These are phyloP conservation scores for Lagodon rhomboides DNA, from an alignment of 2,797 vertebrate species.

Conservation along the genomic window DNA sequence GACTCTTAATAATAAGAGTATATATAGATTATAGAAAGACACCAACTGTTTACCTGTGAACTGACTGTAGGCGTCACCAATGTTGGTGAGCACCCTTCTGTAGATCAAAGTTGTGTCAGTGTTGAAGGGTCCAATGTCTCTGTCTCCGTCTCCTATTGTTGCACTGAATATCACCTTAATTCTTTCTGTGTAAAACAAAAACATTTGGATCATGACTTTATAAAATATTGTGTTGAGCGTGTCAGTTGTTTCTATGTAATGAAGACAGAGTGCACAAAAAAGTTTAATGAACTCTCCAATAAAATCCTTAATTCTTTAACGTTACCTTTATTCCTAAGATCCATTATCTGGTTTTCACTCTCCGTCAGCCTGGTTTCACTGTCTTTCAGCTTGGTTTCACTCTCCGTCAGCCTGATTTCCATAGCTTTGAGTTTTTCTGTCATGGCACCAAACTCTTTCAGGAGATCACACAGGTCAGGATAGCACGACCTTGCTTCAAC, in stretches of 20 bases:
- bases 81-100: background rate
- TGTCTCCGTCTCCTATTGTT: background rate
- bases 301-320: too few relatives aligned
- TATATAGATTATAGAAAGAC: too few relatives aligned
- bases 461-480: background rate
- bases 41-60: background rate
- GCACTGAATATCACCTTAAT: background rate
- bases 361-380: background rate
- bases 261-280: too few relatives aligned
- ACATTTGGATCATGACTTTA: background rate
- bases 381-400: background rate
- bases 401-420: background rate
- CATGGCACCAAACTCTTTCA: background rate
- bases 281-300: too few relatives aligned
- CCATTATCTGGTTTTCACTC: background rate
- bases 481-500: background rate
- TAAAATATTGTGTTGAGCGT: too few relatives aligned
- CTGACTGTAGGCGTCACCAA: background rate
- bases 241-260: too few relatives aligned
- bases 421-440: background rate
- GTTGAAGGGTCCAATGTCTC: background rate
- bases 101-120: background rate
- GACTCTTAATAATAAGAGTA: too few relatives aligned
- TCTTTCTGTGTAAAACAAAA: background rate
- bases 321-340: constrained; percentile 9